Evolutionary conservation across 2,113 vertebrate genomes (phyloP), one percentile per base, ranked within the genome.

Genomic region (Eurystomus gularis): DNA sequence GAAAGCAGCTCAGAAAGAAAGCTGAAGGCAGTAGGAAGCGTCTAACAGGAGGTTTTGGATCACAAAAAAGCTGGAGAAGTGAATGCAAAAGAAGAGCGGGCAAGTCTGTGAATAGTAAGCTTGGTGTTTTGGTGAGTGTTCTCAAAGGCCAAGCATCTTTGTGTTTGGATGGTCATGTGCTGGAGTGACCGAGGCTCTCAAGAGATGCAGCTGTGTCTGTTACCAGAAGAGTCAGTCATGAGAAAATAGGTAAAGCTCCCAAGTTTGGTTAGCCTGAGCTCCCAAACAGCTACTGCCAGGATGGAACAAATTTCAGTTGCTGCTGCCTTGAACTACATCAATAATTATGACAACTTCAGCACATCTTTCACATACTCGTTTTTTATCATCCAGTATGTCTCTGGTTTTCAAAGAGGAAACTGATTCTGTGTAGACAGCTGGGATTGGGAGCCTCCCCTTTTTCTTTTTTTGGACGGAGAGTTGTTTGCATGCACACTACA

Each of bases 401-500:
- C 19, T 54, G 29, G 6, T 26, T 94, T 79, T 44, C 70, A 25
- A 8, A 70, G 17, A 24, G 20, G 9, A 55, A 28, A 11, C 25
- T 14, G 40, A 8, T 62, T 52, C 44, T 88, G 12, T 52, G n/a
- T 3, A 51, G 29, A 29, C 46, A 52, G 12, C 72, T 94, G 88
- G 61, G 21, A 24, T 9, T 28, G 31, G n/a, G 42, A 84, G 24
- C 40, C 68, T 83, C 28, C 72, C 10, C 26, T 46, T 84, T 65
- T 87, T 10, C n/a, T 37, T 29, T 46, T 57, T 72, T 52, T 39
- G 54, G 79, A 29, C 19, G 73, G 78, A 81, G 81, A 76, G 72
- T 79, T 78, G 79, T 94, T 97, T 96, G 89, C 64, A 77, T 85
- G 94, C 90, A 65, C 2, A 11, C 44, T 90, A 57, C 93, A 49